Evolutionary conservation across 2,113 vertebrate species (phyloP), one percentile per base, ranked within the genome.

Genomic region (Conger conger): DNA sequence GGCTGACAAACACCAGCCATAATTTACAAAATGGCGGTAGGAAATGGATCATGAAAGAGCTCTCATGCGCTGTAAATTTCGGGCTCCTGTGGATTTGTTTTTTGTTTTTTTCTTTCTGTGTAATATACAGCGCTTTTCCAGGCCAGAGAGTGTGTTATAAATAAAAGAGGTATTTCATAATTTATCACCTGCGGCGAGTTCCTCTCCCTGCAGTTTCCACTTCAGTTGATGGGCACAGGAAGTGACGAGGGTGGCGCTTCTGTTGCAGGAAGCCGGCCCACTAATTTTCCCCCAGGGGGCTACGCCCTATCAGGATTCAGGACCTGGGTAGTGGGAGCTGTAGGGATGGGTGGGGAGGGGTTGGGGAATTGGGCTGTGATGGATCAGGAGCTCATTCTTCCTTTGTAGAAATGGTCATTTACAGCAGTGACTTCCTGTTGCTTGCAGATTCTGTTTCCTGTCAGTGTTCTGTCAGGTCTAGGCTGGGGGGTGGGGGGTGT

Each of bases 31-130:
- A 73, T 73, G 20, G 27, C 88, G 87, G 85, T 91, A 89, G 91
- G 87, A 94, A 94, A 94, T 94, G 88, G 87, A 94, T 93, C 91
- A 89, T 45, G 54, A 86, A 89, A 84, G 88, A 88, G 82, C 87
- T 81, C 83, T 80, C 88, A 85, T 84, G 89, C 84, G 86, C 83
- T 87, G 88, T 92, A 90, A 90, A 93, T 92, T 93, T 90, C 54
- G 86, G 86, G 86, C 77, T 89, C 83, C 83, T 42, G 85, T 84
- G 91, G 91, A 93, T 94, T 92, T 90, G 94, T 94, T 94, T 89
- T n/a, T 88, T 88, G 91, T 88, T 87, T 90, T 88, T 88, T 91
- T 91, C 89, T 42, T 86, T 86, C 57, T 17, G 37, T 40, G 54
- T 68, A 60, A 87, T 90, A 89, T 85, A 85, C 82, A 83, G 86